These are phyloP conservation scores for Drosophila lini DNA, from an alignment of 1,140 invertebrate species.

Conservation along the genomic window DNA sequence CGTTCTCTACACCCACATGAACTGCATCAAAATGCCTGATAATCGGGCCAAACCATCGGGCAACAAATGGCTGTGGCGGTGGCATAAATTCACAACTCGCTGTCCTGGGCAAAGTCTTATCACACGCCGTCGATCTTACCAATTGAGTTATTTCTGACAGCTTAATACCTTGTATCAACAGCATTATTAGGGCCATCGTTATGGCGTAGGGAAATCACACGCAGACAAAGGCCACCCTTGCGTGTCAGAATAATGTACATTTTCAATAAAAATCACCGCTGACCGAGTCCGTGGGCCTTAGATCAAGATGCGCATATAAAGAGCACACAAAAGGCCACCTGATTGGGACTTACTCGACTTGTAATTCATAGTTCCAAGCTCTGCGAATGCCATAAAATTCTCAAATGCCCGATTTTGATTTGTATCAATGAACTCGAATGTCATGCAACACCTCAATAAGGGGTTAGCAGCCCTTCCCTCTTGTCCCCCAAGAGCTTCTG, in stretches of 20 bases:
- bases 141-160: constrained; percentile 78
- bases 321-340: constrained; percentile 29
- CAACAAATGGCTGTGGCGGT: constrained; percentile 4
- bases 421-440: constrained; percentile 67
- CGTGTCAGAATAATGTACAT: constrained; percentile 61
- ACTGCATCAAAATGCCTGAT: constrained; percentile 38
- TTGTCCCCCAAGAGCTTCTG: constrained; percentile 18
- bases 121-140: constrained; percentile 62
- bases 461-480: constrained; percentile 26
- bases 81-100: constrained; percentile 47
- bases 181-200: constrained; percentile 28
- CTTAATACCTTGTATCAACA: constrained; percentile 65
- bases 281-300: constrained; percentile 3
- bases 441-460: constrained; percentile 70
- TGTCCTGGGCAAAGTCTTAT: constrained; percentile 35
- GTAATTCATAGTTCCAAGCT: constrained; percentile 74
- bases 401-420: constrained; percentile 73
- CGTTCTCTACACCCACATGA: constrained; percentile 23
- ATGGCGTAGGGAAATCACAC: constrained; percentile 64
- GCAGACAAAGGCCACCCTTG: constrained; percentile 66
- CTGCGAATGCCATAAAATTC: constrained; percentile 58
- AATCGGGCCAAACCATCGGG: constrained; percentile 25
- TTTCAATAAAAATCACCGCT: constrained; percentile 58
- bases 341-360: constrained; percentile 63
- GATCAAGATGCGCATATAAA: constrained; percentile 26